phyloP scores from a whole-genome alignment of 1,140 invertebrate species.

The Drosophila persimilis region DNA sequence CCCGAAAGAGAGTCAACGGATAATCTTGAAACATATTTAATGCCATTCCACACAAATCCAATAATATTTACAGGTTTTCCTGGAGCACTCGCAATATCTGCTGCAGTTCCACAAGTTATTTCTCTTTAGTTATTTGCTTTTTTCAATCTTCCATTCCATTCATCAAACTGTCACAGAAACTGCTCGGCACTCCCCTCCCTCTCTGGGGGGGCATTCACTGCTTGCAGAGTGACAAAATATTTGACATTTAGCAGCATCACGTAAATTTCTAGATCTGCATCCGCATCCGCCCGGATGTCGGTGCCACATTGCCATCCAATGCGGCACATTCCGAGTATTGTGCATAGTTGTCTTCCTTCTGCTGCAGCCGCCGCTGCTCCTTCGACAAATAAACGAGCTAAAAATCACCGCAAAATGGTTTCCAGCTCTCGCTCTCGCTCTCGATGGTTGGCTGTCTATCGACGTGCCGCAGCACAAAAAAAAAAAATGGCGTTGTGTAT shows the following conservation, averaged over 20 bases:
- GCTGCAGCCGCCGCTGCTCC: slow-evolving; percentile 12
- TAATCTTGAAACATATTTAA: too few relatives aligned
- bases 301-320: slow-evolving; percentile 9
- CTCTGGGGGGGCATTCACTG: background rate
- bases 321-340: slow-evolving; percentile 39
- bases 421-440: slow-evolving; percentile 5
- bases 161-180: slow-evolving; percentile 41
- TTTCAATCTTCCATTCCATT: slow-evolving; percentile 45
- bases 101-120: slow-evolving; percentile 27
- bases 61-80: slow-evolving; percentile 21
- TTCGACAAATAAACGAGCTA: slow-evolving; percentile 72
- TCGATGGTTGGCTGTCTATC: slow-evolving; percentile 29
- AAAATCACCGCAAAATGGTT: slow-evolving; percentile 73
- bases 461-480: slow-evolving; percentile 21
- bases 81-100: slow-evolving; percentile 31
- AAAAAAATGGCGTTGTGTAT: slow-evolving; percentile 32
- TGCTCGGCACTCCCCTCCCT: slow-evolving; percentile 1
- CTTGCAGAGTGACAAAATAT: slow-evolving; percentile 67
- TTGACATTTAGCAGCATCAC: slow-evolving; percentile 79
- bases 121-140: slow-evolving; percentile 50
- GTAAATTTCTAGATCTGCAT: slow-evolving; percentile 57
- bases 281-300: slow-evolving; percentile 20
- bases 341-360: slow-evolving; percentile 35
- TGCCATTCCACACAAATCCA: background rate
- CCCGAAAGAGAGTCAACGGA: too few relatives aligned